Conservation (phyloP, 1,140 invertebrate genomes). For the Reticulitermes speratus region DNA sequence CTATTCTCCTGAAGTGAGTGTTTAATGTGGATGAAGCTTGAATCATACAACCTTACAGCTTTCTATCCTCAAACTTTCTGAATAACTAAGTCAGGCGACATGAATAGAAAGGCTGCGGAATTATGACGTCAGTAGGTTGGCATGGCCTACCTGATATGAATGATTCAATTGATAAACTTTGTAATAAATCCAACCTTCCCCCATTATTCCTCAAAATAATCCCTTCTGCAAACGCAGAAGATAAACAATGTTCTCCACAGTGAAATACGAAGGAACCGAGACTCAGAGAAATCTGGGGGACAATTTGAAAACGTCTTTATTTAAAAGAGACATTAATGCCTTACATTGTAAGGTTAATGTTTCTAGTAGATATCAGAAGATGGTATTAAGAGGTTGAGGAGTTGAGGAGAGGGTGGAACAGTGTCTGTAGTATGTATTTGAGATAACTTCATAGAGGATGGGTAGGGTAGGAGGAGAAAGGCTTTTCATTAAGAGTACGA, state of each 20-base stretch:
- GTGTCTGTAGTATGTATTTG: conserved; percentile 27
- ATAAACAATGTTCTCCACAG: background rate
- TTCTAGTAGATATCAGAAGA: conserved; percentile 31
- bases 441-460: conserved; percentile 22
- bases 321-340: conserved; percentile 27
- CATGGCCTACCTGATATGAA: background rate
- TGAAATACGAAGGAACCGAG: background rate
- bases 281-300: background rate
- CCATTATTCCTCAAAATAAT: background rate
- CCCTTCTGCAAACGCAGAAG: background rate
- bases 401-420: conserved; percentile 12
- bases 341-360: conserved; percentile 31
- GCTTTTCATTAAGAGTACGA: conserved; percentile 29
- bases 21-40: background rate
- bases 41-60: background rate
- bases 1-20: background rate
- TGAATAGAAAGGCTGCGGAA: background rate
- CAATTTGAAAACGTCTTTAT: conserved; percentile 21
- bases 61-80: background rate
- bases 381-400: background rate
- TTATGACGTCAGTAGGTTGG: background rate
- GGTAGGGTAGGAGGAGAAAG: background rate
- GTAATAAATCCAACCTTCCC: conserved; percentile 4
- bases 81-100: background rate
- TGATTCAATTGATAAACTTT: background rate